A percentile compares a stretch with the other conserved stretches of the same genome.
Conservation (phyloP, 1,140 invertebrate species). For the Drosophila teissieri region DNA sequence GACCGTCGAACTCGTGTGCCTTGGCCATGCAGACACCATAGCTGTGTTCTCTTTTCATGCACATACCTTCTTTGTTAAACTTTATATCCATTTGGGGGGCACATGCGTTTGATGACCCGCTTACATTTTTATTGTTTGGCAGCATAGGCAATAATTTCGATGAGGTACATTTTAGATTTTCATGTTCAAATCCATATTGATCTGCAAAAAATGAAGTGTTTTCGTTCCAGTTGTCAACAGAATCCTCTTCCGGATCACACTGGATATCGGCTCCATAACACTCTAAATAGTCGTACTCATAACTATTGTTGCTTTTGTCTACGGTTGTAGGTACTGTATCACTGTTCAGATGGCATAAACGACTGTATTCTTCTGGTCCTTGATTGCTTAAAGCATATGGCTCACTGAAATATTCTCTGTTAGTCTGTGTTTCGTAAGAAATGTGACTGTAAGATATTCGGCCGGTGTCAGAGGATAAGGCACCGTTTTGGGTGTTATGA, state of each 20-base stretch:
- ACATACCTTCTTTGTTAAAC: constrained; percentile 59
- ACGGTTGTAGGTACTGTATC: constrained; percentile 3
- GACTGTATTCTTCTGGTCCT: constrained; percentile 20
- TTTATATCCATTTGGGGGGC: constrained; percentile 1
- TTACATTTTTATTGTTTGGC: constrained; percentile 49
- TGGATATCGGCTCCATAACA: constrained; percentile 17
- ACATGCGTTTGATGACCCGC: neutral
- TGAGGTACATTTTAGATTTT: constrained; percentile 87
- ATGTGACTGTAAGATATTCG: constrained; percentile 88
- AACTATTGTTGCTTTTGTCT: constrained; percentile 39
- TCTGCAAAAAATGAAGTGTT: constrained; percentile 8
- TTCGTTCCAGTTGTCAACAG: constrained; percentile 41
- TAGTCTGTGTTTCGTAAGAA: constrained; percentile 85
- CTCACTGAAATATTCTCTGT: constrained; percentile 43
- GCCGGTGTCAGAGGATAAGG: constrained; percentile 94
- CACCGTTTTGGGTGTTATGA: constrained; percentile 89
- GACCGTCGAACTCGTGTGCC: constrained; percentile 64
- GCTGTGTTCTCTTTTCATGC: constrained; percentile 25
- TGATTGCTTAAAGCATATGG: constrained; percentile 14
- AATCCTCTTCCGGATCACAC: constrained; percentile 9
- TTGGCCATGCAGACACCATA: constrained; percentile 59
- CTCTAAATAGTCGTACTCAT: constrained; percentile 27
- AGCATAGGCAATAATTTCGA: constrained; percentile 55
- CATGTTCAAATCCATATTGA: constrained; percentile 64
- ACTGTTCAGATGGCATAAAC: constrained; percentile 19